Base-by-base conservation (phyloP, 2,888 invertebrate genomes). In the Pollenia angustigena region DNA sequence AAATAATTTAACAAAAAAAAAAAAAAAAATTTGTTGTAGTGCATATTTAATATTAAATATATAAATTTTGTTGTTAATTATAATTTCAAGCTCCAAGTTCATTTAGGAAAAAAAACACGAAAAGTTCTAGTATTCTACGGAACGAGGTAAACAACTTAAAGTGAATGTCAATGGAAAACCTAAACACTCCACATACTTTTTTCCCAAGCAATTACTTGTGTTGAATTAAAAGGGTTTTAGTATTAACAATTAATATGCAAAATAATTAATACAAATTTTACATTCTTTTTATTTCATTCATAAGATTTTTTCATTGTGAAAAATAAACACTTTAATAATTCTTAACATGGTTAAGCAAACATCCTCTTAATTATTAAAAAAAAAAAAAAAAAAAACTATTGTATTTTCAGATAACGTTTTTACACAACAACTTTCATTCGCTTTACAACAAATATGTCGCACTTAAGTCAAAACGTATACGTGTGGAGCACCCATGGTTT, bases 141-240 rank as follows among this genome's bases (percentile, higher is more conserved):
- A 54, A 48, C 80, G 54, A 81, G 80, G 80, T 32, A 54, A 81
- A 56, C 72, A 64, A 81, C 71, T 80, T 62, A 62, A 62, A 71
- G 69, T 80, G 80, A 80, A 80, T 80, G 71, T 71, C 80, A 80
- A 54, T 71, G n/a, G 42, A 69, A 69, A 75, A 8, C 66, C 56
- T 32, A 32, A 78, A 68, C 56, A 66, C 10, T 66, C 0, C 8
- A 54, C 56, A 68, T 32, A 68, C 44, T 48, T 46, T 52, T 16
- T 62, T 80, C 69, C 69, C 80, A 71, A 9, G 16, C 52, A 71
- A 60, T 60, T 69, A 50, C 18, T 78, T 48, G 68, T 58, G 58
- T 10, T 18, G 58, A 68, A 9, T 58, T 14, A 14, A 40, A 68
- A 78, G 50, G 14, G 16, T n/a, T 66, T 66, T 4, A 18, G 11